Evolutionary conservation across 2,888 invertebrate species (phyloP).

Genomic region (Cheilosia grossa): DNA sequence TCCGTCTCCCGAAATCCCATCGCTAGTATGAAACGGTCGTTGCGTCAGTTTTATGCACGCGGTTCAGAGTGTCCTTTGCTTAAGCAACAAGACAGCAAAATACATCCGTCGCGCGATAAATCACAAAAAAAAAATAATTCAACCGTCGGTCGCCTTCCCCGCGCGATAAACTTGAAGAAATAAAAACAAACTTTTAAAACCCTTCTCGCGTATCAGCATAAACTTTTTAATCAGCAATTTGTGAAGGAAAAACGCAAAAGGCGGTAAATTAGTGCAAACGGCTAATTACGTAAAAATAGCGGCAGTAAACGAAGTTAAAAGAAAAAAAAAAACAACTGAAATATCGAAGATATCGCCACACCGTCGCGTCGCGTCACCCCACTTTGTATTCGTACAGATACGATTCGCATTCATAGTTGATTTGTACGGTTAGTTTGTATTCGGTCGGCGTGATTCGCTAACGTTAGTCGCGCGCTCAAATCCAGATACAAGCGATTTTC

Average conservation of each 20-base stretch:
- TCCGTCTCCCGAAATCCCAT: constrained; percentile 14
- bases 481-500: constrained; percentile 3
- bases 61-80: constrained; percentile 2
- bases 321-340: constrained; percentile 14
- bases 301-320: constrained; percentile 38
- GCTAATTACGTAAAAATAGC: constrained; percentile 66
- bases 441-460: constrained; percentile 64
- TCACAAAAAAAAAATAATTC: constrained; percentile 15
- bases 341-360: constrained; percentile 29
- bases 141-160: background rate
- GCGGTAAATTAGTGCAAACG: constrained; percentile 29
- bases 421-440: constrained; percentile 59
- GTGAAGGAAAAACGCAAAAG: constrained; percentile 24
- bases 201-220: constrained; percentile 37
- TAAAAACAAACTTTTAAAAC: constrained; percentile 41
- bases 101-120: constrained; percentile 29
- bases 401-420: constrained; percentile 20
- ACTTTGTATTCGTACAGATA: background rate
- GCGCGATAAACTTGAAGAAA: background rate
- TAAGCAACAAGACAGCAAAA: background rate
- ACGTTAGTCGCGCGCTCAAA: constrained; percentile 38
- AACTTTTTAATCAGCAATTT: constrained; percentile 41
- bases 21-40: constrained; percentile 54
- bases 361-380: constrained; percentile 3
- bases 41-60: constrained; percentile 22